Conservation (phyloP, 1,140 invertebrate genomes). For the Bombus breviceps region DNA sequence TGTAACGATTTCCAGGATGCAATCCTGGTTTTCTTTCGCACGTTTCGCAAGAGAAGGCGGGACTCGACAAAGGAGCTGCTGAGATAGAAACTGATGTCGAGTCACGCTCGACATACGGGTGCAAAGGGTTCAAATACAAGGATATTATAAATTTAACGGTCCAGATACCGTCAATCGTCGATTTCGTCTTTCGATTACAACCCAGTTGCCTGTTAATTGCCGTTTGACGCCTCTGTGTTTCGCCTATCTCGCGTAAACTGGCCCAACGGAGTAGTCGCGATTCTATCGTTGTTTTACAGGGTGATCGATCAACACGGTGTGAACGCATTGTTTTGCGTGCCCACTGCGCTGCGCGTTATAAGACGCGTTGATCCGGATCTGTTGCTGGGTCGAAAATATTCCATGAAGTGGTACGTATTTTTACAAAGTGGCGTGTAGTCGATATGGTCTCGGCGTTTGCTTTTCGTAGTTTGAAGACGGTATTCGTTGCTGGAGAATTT, state of each 20-base stretch:
- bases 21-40: too few species aligned
- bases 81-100: too few species aligned
- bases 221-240: background rate
- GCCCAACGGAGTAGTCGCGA: too few species aligned
- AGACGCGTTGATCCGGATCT: slow-evolving; percentile 89
- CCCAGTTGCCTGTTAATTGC: background rate
- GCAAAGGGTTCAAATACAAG: background rate
- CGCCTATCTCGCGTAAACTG: fast-evolving
- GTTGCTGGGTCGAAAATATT: slow-evolving; percentile 87
- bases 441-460: background rate
- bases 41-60: too few species aligned
- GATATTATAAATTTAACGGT: too few species aligned
- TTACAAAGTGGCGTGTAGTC: background rate
- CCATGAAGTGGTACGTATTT: slow-evolving; percentile 85
- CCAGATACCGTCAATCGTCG: background rate
- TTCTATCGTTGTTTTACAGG: slow-evolving; percentile 80
- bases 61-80: too few species aligned
- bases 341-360: slow-evolving; percentile 94
- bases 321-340: slow-evolving; percentile 93
- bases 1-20: too few species aligned
- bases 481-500: slow-evolving; percentile 97
- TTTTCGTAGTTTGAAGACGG: slow-evolving; percentile 85
- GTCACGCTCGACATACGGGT: too few species aligned
- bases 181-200: background rate
- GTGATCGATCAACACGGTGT: slow-evolving; percentile 94